Conservation (phyloP, 1,140 invertebrate species). For the Drosophila nigromelanica region DNA sequence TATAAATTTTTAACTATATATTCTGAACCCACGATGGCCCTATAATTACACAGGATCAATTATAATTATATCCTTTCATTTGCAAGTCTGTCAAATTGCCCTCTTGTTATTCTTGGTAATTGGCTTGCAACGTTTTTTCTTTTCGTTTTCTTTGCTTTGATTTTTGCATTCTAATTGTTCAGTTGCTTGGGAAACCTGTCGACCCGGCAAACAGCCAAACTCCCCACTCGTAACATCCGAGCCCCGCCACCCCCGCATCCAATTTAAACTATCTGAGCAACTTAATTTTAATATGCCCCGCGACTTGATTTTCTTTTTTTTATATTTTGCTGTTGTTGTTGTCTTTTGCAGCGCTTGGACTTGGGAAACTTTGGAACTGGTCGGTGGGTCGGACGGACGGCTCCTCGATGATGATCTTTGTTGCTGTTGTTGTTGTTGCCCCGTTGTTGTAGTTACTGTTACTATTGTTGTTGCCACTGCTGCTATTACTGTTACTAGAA, state of each 20-base stretch:
- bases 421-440: slow-evolving; percentile 29
- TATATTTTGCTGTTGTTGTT: slow-evolving; percentile 12
- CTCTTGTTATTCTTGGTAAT: slow-evolving; percentile 24
- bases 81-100: slow-evolving; percentile 15
- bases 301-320: slow-evolving; percentile 40
- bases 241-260: not conserved
- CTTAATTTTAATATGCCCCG: slow-evolving; percentile 63
- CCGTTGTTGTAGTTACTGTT: slow-evolving; percentile 44
- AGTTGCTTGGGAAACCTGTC: slow-evolving; percentile 37
- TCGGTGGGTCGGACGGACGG: slow-evolving; percentile 28
- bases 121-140: slow-evolving; percentile 24
- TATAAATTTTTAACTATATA: not conserved
- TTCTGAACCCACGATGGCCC: not conserved
- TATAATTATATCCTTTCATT: slow-evolving; percentile 32
- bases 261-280: slow-evolving; percentile 38
- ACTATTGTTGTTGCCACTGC: slow-evolving; percentile 34
- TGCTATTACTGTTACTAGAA: slow-evolving; percentile 53
- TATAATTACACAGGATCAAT: slow-evolving; percentile 15
- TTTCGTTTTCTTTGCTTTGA: slow-evolving; percentile 25
- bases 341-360: slow-evolving; percentile 55
- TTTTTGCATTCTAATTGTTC: slow-evolving; percentile 41
- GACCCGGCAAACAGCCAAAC: slow-evolving; percentile 5
- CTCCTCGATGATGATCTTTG: slow-evolving; percentile 46
- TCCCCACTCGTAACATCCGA: not conserved
- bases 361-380: slow-evolving; percentile 52